Percentiles rank a stretch among this genome's conserved stretches.
These are phyloP conservation scores for Odontamblyopus lacepedii DNA, from an alignment of 2,797 vertebrate species.

Conservation along the genomic window DNA sequence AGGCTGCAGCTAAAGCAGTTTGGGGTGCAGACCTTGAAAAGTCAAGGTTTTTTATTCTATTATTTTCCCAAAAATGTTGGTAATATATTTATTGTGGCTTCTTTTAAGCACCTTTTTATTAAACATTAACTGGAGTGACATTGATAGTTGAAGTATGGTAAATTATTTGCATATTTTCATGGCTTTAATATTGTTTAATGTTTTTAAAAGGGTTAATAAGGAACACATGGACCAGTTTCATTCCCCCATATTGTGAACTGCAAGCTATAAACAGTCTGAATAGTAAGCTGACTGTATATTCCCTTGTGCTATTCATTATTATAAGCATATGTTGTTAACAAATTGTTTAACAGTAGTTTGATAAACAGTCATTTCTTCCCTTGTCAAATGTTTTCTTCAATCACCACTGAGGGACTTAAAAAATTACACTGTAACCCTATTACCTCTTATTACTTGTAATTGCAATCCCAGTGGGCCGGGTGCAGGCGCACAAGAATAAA, in stretches of 20 bases:
- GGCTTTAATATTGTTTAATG: background rate
- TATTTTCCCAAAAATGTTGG: constrained; percentile 25
- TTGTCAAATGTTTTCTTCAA: constrained; percentile 59
- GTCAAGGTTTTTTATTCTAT: constrained; percentile 23
- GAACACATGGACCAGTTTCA: background rate
- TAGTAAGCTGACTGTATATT: constrained; percentile 36
- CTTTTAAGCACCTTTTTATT: constrained; percentile 24
- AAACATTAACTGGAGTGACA: constrained; percentile 26
- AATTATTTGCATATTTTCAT: background rate
- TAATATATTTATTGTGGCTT: constrained; percentile 39
- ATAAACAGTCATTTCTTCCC: constrained; percentile 44
- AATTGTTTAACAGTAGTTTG: constrained; percentile 26
- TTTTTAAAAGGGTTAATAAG: background rate
- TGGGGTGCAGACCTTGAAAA: constrained; percentile 28
- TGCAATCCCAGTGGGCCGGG: constrained; percentile 55
- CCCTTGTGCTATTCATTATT: constrained; percentile 39
- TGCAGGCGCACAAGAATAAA: constrained; percentile 68
- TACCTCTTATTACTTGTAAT: constrained; percentile 74
- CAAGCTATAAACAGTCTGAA: background rate
- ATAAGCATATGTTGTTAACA: constrained; percentile 34
- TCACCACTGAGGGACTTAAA: constrained; percentile 65
- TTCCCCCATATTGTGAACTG: background rate
- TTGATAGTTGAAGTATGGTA: constrained; percentile 8
- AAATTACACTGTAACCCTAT: constrained; percentile 70
- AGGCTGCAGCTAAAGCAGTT: constrained; percentile 29